phyloP scores from a whole-genome alignment of 1,140 invertebrate genomes.

The Diprion similis region DNA sequence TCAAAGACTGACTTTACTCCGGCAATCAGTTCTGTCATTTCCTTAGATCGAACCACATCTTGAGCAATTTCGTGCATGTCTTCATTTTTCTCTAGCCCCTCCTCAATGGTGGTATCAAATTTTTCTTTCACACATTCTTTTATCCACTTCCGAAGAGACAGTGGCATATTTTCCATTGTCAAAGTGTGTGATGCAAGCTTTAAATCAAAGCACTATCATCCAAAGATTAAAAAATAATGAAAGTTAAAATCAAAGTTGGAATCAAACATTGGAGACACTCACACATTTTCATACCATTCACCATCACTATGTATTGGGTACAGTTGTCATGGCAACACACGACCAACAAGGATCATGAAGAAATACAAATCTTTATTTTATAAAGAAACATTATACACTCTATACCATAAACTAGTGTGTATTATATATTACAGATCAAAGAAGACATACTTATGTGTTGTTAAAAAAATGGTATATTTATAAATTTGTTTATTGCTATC shows the following conservation, averaged over 20 bases:
- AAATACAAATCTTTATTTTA: no score
- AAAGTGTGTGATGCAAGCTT: slow-evolving; percentile 12
- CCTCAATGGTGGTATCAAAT: slow-evolving; percentile 44
- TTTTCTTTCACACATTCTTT: slow-evolving; percentile 48
- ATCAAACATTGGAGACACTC: neutral
- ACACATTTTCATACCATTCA: neutral
- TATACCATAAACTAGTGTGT: no score
- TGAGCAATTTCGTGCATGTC: slow-evolving; percentile 39
- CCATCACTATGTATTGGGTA: neutral
- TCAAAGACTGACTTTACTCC: slow-evolving; percentile 37
- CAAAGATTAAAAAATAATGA: slow-evolving; percentile 1
- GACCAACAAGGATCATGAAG: no score
- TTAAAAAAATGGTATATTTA: neutral
- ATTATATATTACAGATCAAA: neutral
- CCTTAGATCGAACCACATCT: slow-evolving; percentile 45
- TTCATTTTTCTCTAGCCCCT: slow-evolving; percentile 38
- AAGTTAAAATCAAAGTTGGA: neutral
- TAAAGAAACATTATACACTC: no score
- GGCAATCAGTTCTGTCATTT: slow-evolving; percentile 44
- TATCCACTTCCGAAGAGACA: slow-evolving; percentile 48
- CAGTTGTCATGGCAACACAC: neutral
- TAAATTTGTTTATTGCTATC: slow-evolving; percentile 28
- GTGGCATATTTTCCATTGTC: slow-evolving; percentile 43
- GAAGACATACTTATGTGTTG: neutral
- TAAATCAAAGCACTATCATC: slow-evolving; percentile 4